Evolutionary conservation across 2,113 vertebrate species (phyloP).

Genomic region (Vombatus ursinus): DNA sequence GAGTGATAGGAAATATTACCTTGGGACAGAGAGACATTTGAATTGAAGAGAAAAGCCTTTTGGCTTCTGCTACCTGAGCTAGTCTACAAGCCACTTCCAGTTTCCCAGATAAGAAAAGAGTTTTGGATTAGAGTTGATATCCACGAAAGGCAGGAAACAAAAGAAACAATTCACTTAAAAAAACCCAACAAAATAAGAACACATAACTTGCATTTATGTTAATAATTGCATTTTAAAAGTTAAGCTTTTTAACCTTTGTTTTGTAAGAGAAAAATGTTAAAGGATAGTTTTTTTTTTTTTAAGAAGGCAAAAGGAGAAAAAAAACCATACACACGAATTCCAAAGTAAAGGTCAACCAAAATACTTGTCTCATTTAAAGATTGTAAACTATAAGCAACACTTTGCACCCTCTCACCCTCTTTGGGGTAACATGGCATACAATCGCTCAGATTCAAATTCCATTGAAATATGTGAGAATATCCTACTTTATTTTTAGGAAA

Average conservation of each 20-base stretch:
- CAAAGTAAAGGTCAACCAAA: neutral
- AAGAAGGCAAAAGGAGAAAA: neutral
- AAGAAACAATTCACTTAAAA: neutral
- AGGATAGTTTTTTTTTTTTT: neutral
- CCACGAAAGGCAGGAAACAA: neutral
- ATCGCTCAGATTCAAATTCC: slow-evolving; percentile 6
- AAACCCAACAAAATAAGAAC: neutral
- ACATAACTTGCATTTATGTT: neutral
- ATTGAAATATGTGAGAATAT: slow-evolving; percentile 20
- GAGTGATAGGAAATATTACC: neutral
- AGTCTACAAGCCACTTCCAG: neutral
- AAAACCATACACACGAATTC: neutral
- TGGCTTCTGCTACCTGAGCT: neutral
- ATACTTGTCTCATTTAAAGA: neutral
- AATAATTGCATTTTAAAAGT: neutral
- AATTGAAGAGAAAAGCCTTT: neutral
- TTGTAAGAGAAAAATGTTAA: neutral
- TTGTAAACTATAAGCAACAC: neutral
- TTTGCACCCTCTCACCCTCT: neutral
- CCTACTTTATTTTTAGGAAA: slow-evolving; percentile 36
- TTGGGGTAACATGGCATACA: neutral
- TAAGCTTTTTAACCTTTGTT: neutral
- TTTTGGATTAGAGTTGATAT: neutral
- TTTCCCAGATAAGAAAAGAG: neutral
- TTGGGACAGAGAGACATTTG: neutral